Conservation (phyloP, 2,888 invertebrate species). For the Bembecia ichneumoniformis region DNA sequence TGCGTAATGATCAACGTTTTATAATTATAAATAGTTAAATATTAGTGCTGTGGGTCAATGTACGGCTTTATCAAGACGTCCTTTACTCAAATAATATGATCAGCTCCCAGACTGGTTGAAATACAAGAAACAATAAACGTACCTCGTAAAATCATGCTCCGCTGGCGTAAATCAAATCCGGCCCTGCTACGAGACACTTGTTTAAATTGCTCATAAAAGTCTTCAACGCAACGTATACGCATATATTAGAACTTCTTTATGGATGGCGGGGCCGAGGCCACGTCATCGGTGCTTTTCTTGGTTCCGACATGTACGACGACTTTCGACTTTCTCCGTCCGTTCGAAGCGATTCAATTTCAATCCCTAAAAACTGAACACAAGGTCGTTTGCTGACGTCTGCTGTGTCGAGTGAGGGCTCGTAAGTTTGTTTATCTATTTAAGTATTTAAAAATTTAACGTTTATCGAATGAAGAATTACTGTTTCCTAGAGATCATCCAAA, state of each 20-base stretch:
- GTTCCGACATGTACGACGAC: neutral
- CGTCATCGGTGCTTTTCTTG: constrained; percentile 23
- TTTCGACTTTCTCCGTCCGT: neutral
- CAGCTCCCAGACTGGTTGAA: constrained; percentile 45
- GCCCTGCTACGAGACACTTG: constrained; percentile 53
- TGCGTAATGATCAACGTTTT: too few species aligned
- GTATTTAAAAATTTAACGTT: too few species aligned
- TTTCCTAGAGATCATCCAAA: too few species aligned
- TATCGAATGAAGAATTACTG: too few species aligned
- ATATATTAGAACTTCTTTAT: constrained; percentile 57
- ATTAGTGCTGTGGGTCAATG: constrained; percentile 11
- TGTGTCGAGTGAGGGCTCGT: too few species aligned
- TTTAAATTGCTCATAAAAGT: constrained; percentile 65
- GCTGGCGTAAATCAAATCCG: constrained; percentile 55
- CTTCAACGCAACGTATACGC: constrained; percentile 46
- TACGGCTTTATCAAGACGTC: constrained; percentile 20
- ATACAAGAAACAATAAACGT: constrained; percentile 59
- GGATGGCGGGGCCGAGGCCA: constrained; percentile 22
- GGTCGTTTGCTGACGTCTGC: too few species aligned
- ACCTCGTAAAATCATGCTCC: constrained; percentile 52
- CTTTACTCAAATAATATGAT: constrained; percentile 47
- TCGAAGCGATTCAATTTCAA: too few species aligned
- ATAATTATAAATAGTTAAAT: too few species aligned
- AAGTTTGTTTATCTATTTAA: too few species aligned
- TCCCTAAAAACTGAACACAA: too few species aligned